Evolutionary conservation across 2,797 vertebrate species (phyloP).

Genomic region (Enteromius trimaculatus): DNA sequence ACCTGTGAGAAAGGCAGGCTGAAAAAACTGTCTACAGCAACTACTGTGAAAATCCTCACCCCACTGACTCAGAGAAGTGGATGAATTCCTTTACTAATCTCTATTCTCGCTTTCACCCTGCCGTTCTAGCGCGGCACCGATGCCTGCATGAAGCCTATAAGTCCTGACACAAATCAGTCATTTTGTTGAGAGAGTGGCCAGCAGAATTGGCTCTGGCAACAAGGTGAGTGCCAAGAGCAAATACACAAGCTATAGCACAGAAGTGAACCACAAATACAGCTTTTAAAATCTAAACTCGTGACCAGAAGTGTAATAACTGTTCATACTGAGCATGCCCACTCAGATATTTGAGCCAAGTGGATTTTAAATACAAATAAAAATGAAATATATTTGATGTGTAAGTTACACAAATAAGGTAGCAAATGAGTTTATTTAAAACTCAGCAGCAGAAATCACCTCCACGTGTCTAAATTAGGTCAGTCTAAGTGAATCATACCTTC

Average conservation of each 20-base stretch:
- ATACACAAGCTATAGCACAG: constrained; percentile 25
- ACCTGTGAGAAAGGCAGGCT: constrained; percentile 38
- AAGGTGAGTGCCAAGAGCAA: constrained; percentile 43
- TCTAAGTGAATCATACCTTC: not conserved
- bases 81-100: constrained; percentile 58
- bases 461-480: constrained; percentile 4
- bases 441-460: not conserved
- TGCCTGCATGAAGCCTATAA: constrained; percentile 46
- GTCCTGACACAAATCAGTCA: constrained; percentile 52
- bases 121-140: constrained; percentile 33
- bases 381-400: not conserved
- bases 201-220: constrained; percentile 19
- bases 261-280: not conserved
- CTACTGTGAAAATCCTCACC: constrained; percentile 52
- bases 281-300: not conserved
- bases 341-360: not conserved
- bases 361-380: not conserved
- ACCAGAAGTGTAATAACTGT: not conserved
- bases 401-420: not conserved
- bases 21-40: constrained; percentile 6
- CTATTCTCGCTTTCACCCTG: constrained; percentile 40
- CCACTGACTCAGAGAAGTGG: constrained; percentile 51
- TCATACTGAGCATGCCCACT: not conserved
- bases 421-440: not conserved
- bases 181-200: constrained; percentile 35